Base-by-base conservation (phyloP, 2,797 vertebrate genomes). In the Antennarius maculatus region DNA sequence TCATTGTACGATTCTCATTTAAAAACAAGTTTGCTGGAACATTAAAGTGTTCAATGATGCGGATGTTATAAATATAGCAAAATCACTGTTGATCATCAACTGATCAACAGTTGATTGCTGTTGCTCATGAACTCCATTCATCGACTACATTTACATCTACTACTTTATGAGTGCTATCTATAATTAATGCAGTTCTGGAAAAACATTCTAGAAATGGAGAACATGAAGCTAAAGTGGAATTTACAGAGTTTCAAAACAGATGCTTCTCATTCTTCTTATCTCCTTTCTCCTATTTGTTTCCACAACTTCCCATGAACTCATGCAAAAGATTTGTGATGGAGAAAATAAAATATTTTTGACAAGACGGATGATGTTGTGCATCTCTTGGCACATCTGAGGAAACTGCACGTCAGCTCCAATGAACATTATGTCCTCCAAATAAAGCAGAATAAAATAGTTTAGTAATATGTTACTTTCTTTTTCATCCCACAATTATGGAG, bases 341-440 rank as follows among this genome's bases (percentile, higher is more conserved):
- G 48, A 31, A 57, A 52, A 57, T 60, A 37, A 61, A 85, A 82
- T 83, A 61, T 16, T 66, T 79, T 52, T 66, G 84, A 85, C 79
- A 79, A 72, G 75, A 65, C 17, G 63, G 60, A 80, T 72, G 71
- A 70, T 69, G 58, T 50, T 63, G 55, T 73, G 37, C 61, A 64
- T 53, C 43, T 71, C 51, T 47, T 79, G 77, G 75, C 72, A 70
- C 7, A 1, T 69, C 67, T 66, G 42, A 54, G 70, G 66, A 83
- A 87, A 74, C 70, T 70, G 71, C 73, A 68, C 53, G 84, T 86
- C 85, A 85, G 37, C 41, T 70, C 53, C 11, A 82, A 83, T 83
- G 29, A 86, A 76, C 76, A 76, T 87, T 83, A 83, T 55, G 62
- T 69, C 61, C 69, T 77, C 72, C 76, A 54, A 84, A 58, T 23